Conservation (phyloP, 35 echinoderm and acorn worm genomes). For the Heliocidaris tuberculata region DNA sequence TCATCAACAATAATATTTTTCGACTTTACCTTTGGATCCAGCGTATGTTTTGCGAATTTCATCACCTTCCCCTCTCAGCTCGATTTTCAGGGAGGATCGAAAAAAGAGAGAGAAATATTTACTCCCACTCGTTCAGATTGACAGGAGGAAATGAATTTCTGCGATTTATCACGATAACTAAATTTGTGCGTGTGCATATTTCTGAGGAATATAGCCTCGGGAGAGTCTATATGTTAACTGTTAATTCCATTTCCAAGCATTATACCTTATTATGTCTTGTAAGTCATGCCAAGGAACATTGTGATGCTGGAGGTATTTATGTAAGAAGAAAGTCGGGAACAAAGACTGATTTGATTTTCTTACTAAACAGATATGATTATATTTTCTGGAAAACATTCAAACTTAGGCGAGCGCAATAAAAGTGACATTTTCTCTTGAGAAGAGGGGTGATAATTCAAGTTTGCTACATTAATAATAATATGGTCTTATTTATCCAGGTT, state of each 20-base stretch:
- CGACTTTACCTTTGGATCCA: constrained; percentile 2
- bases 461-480: too few species aligned
- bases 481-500: too few species aligned
- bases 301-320: not conserved
- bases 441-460: too few species aligned
- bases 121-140: not conserved
- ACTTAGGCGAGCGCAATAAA: too few species aligned
- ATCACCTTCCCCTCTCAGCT: not conserved
- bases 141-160: not conserved
- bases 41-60: not conserved
- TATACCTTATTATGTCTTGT: not conserved
- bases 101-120: not conserved
- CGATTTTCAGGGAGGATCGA: not conserved
- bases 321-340: not conserved
- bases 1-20: constrained; percentile 19
- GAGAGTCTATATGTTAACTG: not conserved
- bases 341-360: not conserved
- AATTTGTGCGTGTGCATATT: not conserved
- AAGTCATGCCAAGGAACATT: not conserved
- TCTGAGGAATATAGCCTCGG: not conserved
- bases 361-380: not conserved
- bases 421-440: too few species aligned
- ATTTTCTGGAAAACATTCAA: not conserved
- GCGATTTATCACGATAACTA: not conserved
- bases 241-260: not conserved